Base-by-base conservation (phyloP, 2,113 vertebrate genomes). In the Cyphomyrus plagiostoma region DNA sequence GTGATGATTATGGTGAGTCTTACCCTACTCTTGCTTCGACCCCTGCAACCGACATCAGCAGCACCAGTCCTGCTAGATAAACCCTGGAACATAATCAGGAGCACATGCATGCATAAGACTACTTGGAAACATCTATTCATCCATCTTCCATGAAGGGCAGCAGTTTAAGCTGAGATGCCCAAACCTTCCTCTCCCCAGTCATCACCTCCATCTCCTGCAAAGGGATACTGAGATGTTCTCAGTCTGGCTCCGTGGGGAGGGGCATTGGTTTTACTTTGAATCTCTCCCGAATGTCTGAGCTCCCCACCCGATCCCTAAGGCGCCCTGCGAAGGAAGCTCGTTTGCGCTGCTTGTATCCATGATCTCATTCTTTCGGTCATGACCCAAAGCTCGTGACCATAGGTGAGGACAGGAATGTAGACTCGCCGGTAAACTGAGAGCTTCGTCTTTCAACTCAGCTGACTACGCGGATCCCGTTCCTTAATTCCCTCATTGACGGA, bases 11-110 rank as follows among this genome's bases (percentile, higher is more conserved):
- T 84, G 74, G 19, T 1, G 30, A 19, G 45, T 91, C 94, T 93
- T 93, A 96, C 95, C 95, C 95, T 91, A 95, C 70, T 91, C 74
- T 88, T 74, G 94, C 95, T 17, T 95, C 93, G 66, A 91, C 91
- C 88, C 93, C 93, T 11, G 95, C n/a, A 45, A 90, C 58, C 85
- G 95, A 87, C 88, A 95, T 87, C 88, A 94, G 82, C 26, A 93
- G 92, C 87, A 93, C 35, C 21, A 94, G 58, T 39, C 91, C 95
- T 89, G 92, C 46, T 70, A 94, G 45, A 82, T 11, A 92, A 56
- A 93, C 92, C 95, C 95, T 96, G 90, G 49, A 58, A 70, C 80
- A 89, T 17, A 26, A 11, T 42, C 80, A 21, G 26, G 21, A 23
- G 4, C 62, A 49, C 58, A 53, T 1, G 10, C 26, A 53, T 15